Evolutionary conservation across 2,113 vertebrate species (phyloP), one percentile per base, ranked within the genome.

Genomic region (Melanerpes aurifrons): DNA sequence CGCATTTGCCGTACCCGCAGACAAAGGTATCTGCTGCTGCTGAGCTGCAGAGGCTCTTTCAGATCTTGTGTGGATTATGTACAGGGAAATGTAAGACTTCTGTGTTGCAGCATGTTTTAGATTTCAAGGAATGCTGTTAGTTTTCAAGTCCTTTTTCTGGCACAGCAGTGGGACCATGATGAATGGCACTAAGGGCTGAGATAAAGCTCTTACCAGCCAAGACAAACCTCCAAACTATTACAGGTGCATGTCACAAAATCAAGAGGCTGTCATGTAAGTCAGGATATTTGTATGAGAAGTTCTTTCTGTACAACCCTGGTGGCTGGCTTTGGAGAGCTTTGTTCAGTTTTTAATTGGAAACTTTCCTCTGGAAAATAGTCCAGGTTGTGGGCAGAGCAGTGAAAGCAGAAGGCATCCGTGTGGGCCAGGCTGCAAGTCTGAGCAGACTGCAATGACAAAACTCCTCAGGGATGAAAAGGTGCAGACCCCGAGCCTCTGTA

Each of bases 121-220:
- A 29, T 81, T 74, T 72, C 58, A 68, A 75, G 54, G 37, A 61
- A 86, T 89, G 88, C 67, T 82, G 18, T 58, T 72, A 16, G 9
- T 62, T 95, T 84, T 84, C 58, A 54, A 72, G 58, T 58, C 24
- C 16, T 69, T 90, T 86, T 94, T 62, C 31, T 78, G 53, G 22
- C 43, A 82, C n/a, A 66, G 54, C 25, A 62, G 25, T 81, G 40
- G 69, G 74, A 93, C 17, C 22, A 9, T 68, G 48, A 47, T 0
- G 0, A 82, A 72, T 50, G 66, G 22, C 62, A 71, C 76, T 83
- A 71, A 92, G 86, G 61, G 57, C 11, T 53, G 62, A 17, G 25
- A 57, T 78, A 92, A 94, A 90, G 26, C 21, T 81, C 80, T 77
- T 88, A 61, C 64, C 43, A 81, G 73, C 29, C 62, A 86, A 74